Evolutionary conservation across 2,797 vertebrate genomes (phyloP), one percentile per base, ranked within the genome.

Genomic region (Rhinoraja longicauda): DNA sequence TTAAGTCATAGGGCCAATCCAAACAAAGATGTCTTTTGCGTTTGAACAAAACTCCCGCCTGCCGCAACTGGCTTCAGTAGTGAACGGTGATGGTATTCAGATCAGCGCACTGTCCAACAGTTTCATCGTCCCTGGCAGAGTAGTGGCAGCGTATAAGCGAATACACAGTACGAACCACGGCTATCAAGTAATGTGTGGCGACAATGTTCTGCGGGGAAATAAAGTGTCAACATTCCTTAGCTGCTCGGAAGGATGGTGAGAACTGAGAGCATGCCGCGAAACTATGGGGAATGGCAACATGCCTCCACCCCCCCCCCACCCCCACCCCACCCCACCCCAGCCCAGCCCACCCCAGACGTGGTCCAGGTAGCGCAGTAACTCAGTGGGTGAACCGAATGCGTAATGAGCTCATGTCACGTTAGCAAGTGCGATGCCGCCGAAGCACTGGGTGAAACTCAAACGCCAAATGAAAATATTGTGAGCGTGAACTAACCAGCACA

Each of bases 121-220:
- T 73, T 67, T 67, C 67, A 36, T 32, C 7, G 3, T 67, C 59
- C 21, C 59, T 88, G 84, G 32, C 29, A 67, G 84, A 8, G 1
- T 36, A 88, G 19, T 67, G 62, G 88, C 6, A 88, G 8, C 2
- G 7, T 4, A 59, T 17, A 36, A 88, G 59, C 64, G 67, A 64
- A n/a, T 62, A 67, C n/a, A n/a, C n/a, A n/a, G n/a, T 88, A 88
- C 84, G 36, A 88, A 88, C 62, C n/a, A 88, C 84, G 64, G 84
- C n/a, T 6, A 67, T 88, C 59, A 67, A 88, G 59, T 8, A 67
- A 67, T 36, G n/a, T 26, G 21, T 26, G 64, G 59, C 36, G 36
- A n/a, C 8, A 59, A 36, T 67, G 36, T 32, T 67, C 59, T 36
- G 17, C 9, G 59, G 84, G 84, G 88, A 88, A 36, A 21, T 88